These are phyloP conservation scores for Parnassius orleans DNA, from an alignment of 2,888 invertebrate genomes.

Conservation along the genomic window DNA sequence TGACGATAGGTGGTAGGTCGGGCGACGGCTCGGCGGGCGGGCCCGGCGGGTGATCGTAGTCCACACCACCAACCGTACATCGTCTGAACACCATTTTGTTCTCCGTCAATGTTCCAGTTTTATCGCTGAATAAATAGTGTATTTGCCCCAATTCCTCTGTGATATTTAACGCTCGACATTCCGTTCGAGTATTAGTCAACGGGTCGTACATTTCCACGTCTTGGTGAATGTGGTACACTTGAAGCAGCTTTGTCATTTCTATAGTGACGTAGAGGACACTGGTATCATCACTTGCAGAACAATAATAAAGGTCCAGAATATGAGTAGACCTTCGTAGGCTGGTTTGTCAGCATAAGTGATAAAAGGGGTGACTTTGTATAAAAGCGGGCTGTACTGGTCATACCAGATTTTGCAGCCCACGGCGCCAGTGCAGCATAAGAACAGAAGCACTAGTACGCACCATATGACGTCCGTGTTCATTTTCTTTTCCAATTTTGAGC, in stretches of 20 bases:
- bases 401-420: conserved; percentile 95
- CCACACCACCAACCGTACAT: conserved; percentile 93
- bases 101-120: conserved; percentile 98
- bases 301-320: conserved; percentile 98
- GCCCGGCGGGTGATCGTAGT: conserved; percentile 91
- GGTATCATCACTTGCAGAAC: conserved; percentile 99
- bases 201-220: conserved; percentile 94
- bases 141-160: conserved; percentile 98
- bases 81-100: conserved; percentile 98
- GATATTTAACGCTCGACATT: conserved; percentile 97
- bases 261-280: conserved; percentile 97
- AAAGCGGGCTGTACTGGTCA: conserved; percentile 70
- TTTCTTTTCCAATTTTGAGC: conserved; percentile 93
- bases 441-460: conserved; percentile 95
- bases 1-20: conserved; percentile 72
- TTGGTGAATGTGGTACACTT: conserved; percentile 96
- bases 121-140: conserved; percentile 95
- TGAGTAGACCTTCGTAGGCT: conserved; percentile 88
- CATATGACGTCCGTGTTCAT: conserved; percentile 98
- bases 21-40: conserved; percentile 84
- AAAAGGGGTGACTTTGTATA: conserved; percentile 83
- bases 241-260: conserved; percentile 96
- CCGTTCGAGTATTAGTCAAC: conserved; percentile 85
- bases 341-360: conserved; percentile 82
- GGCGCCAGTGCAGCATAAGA: conserved; percentile 94